Percentiles rank a stretch among this genome's conserved stretches.
Conservation (phyloP, 1,140 invertebrate species). For the Coelopa frigida region DNA sequence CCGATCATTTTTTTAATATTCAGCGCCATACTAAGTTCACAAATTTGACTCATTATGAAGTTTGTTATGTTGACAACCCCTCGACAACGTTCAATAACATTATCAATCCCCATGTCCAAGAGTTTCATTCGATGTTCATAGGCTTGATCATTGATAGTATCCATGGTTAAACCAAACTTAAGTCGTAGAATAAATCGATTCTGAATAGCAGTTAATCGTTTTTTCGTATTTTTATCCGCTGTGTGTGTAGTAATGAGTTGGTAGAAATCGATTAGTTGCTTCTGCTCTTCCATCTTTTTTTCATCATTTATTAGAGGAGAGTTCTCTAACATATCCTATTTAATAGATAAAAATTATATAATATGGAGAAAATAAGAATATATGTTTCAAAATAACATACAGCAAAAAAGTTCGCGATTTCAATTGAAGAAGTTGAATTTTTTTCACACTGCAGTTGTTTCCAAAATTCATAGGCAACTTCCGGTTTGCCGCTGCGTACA, state of each 20-base stretch:
- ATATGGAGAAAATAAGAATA: neutral
- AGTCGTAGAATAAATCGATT: conserved; percentile 24
- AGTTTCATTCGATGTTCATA: conserved; percentile 18
- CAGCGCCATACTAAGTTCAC: conserved; percentile 24
- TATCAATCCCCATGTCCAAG: conserved; percentile 27
- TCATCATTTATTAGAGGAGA: neutral
- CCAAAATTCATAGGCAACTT: conserved; percentile 32
- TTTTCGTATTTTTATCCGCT: too few relatives aligned
- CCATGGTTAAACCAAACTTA: conserved; percentile 25
- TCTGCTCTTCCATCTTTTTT: conserved; percentile 17
- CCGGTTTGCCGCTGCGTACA: conserved; percentile 29
- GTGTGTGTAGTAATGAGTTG: conserved; percentile 23
- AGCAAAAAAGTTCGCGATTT: conserved; percentile 26
- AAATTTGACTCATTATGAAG: conserved; percentile 28
- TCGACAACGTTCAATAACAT: conserved; percentile 27
- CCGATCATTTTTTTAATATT: conserved; percentile 25
- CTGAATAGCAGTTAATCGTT: conserved; percentile 25
- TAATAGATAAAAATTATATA: neutral
- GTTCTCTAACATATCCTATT: conserved; percentile 9
- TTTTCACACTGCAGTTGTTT: conserved; percentile 22
- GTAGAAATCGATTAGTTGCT: conserved; percentile 28
- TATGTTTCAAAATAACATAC: conserved; percentile 10
- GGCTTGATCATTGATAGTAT: conserved; percentile 19
- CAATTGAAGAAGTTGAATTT: conserved; percentile 12
- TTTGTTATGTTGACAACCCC: conserved; percentile 26